phyloP scores from a whole-genome alignment of 2,888 invertebrate genomes.

The Dicyrtoma fusca region DNA sequence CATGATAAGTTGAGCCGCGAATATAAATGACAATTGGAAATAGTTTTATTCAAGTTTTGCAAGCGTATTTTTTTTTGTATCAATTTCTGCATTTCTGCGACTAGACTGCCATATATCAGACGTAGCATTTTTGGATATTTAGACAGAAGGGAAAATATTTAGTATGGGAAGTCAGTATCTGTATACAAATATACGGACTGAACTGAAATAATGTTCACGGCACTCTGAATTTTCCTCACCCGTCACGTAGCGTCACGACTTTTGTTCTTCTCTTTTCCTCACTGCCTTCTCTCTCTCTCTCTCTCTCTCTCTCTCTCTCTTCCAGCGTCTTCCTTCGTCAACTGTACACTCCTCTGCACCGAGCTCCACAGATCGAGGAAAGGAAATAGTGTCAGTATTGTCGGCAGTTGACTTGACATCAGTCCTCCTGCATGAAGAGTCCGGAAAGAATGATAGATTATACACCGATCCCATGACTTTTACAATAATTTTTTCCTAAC shows the following conservation, averaged over 20 bases:
- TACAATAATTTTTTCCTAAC: slow-evolving; percentile 33
- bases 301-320: slow-evolving; percentile 9
- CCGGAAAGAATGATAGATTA: slow-evolving; percentile 37
- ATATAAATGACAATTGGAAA: no score
- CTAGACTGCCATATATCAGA: no score
- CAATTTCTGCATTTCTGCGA: no score
- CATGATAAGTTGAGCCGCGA: no score
- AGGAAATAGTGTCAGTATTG: slow-evolving; percentile 38
- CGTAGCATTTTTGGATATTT: not conserved
- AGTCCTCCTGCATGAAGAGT: slow-evolving; percentile 33
- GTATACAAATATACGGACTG: slow-evolving; percentile 24
- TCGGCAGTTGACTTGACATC: slow-evolving; percentile 37
- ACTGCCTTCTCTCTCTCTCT: slow-evolving; percentile 3
- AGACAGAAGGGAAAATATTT: slow-evolving; percentile 14
- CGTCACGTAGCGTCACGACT: slow-evolving; percentile 35
- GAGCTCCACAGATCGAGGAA: slow-evolving; percentile 24
- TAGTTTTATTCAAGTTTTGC: no score
- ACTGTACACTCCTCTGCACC: not conserved
- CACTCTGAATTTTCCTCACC: slow-evolving; percentile 35
- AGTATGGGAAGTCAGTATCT: slow-evolving; percentile 1
- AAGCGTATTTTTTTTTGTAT: no score
- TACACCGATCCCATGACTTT: slow-evolving; percentile 35
- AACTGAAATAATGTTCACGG: slow-evolving; percentile 38
- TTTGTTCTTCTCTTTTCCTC: slow-evolving; percentile 26
- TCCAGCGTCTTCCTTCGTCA: slow-evolving; percentile 15